Evolutionary conservation across 2,797 vertebrate species (phyloP).

Genomic region (Cossypha polioptera): DNA sequence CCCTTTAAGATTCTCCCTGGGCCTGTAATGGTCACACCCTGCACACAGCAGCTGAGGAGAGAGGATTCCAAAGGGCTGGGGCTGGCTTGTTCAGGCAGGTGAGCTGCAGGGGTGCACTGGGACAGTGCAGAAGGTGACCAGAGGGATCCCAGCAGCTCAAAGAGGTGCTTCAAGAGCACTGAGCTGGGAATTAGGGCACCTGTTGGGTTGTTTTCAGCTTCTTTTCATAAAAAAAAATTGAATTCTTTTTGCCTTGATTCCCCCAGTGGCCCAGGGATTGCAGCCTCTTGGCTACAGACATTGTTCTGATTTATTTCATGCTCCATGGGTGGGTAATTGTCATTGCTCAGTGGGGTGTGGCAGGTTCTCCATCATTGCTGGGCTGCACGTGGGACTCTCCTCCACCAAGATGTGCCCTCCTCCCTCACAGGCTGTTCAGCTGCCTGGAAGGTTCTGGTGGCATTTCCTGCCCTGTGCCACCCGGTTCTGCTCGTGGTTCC

Average conservation of each 20-base stretch:
- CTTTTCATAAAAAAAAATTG: background rate
- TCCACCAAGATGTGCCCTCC: background rate
- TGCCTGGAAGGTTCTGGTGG: background rate
- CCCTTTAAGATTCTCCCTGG: too few relatives aligned
- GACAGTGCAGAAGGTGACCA: background rate
- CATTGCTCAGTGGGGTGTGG: background rate
- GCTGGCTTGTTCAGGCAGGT: background rate
- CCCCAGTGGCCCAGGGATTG: background rate
- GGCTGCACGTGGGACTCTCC: background rate
- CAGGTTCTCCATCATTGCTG: background rate
- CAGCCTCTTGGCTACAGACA: background rate
- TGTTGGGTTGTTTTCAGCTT: background rate
- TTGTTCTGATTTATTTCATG: background rate
- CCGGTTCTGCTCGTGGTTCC: too few relatives aligned
- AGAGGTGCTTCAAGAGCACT: background rate
- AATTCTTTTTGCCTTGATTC: background rate
- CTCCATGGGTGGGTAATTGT: background rate
- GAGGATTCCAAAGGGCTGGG: accelerated
- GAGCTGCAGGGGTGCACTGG: background rate
- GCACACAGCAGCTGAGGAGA: background rate
- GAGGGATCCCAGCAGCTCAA: background rate
- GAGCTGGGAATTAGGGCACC: background rate
- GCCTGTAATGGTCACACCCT: background rate
- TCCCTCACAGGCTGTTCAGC: background rate
- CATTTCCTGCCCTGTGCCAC: background rate